A percentile compares a stretch with the other conserved stretches of the same genome.
Conservation (phyloP, 2,888 invertebrate genomes). For the Patella pellucida region DNA sequence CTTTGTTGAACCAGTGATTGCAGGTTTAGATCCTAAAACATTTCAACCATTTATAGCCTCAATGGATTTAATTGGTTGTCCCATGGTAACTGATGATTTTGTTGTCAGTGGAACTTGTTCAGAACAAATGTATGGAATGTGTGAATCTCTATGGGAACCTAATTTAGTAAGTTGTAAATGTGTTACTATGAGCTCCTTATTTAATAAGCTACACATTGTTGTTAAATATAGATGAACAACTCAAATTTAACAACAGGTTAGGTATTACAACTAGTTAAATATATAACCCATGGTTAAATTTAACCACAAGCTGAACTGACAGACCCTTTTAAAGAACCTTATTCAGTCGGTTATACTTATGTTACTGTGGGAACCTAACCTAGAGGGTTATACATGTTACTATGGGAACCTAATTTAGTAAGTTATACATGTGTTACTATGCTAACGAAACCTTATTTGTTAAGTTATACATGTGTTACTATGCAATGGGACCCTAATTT, state of each 20-base stretch:
- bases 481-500: too few species aligned
- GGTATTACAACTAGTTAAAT: not conserved
- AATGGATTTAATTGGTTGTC: slow-evolving; percentile 96
- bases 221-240: not conserved
- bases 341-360: too few species aligned
- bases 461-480: too few species aligned
- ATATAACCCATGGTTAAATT: not conserved
- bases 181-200: not conserved
- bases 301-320: too few species aligned
- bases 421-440: too few species aligned
- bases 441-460: too few species aligned
- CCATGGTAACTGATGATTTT: slow-evolving; percentile 92
- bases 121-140: slow-evolving; percentile 80
- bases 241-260: not conserved
- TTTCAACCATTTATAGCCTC: slow-evolving; percentile 91
- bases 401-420: too few species aligned
- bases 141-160: slow-evolving; percentile 95
- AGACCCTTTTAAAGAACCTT: too few species aligned
- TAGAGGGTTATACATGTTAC: not conserved
- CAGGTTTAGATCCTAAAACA: slow-evolving; percentile 87
- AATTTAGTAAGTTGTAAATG: slow-evolving; percentile 75
- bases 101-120: slow-evolving; percentile 96
- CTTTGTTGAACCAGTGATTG: slow-evolving; percentile 96
- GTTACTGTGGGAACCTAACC: too few species aligned
- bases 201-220: not conserved